phyloP scores from a whole-genome alignment of 2,113 vertebrate species.

The Diadophis punctatus region DNA sequence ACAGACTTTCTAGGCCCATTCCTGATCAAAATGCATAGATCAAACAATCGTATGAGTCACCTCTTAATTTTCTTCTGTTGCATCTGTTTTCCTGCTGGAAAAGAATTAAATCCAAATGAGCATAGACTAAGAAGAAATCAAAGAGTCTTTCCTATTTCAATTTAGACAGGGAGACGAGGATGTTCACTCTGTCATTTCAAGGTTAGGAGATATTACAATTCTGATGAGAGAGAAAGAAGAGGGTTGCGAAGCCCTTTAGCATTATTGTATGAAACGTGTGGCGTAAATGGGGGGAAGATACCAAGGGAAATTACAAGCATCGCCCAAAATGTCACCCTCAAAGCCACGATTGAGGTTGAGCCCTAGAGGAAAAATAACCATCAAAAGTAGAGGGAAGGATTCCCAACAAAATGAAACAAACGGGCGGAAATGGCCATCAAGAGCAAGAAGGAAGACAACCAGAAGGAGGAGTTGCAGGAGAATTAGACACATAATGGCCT shows the following conservation, averaged over 20 bases:
- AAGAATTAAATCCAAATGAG: background rate
- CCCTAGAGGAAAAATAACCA: constrained; percentile 30
- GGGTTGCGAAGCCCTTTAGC: background rate
- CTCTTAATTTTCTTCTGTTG: background rate
- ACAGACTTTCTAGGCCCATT: background rate
- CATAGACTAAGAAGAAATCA: constrained; percentile 13
- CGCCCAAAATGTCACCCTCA: constrained; percentile 57
- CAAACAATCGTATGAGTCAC: background rate
- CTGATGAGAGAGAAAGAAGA: constrained; percentile 35
- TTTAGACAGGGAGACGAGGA: background rate
- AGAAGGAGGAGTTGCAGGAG: background rate
- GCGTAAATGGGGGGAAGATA: constrained; percentile 51
- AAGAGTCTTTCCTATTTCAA: constrained; percentile 28
- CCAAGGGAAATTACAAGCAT: constrained; percentile 63
- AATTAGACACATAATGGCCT: background rate
- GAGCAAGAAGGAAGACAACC: background rate
- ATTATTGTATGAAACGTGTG: constrained; percentile 26
- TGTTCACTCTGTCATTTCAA: constrained; percentile 34
- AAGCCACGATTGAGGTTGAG: constrained; percentile 32
- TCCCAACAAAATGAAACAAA: background rate
- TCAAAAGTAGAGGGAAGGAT: constrained; percentile 5
- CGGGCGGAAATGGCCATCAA: background rate
- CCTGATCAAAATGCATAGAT: background rate
- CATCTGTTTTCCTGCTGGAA: constrained; percentile 11
- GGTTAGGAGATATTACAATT: constrained; percentile 47